Evolutionary conservation across 2,888 invertebrate genomes (phyloP), one percentile per base, ranked within the genome.

Genomic region (Coenonympha arcania): DNA sequence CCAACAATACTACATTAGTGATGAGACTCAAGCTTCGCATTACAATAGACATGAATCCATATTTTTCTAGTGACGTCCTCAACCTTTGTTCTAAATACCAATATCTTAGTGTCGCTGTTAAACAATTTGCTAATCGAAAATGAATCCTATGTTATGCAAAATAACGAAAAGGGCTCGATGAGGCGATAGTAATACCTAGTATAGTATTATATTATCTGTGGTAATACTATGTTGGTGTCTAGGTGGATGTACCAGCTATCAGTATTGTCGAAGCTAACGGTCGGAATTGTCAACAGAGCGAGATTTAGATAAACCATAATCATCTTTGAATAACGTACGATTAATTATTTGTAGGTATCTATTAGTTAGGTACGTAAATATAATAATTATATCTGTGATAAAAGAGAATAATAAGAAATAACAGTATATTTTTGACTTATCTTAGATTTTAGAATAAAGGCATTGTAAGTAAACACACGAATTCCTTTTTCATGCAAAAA

Each of bases 11-110:
- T 18, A 22, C 20, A 20, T 19, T 20, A 15, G 19, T 26, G 41
- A 45, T 40, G 31, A 45, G 33, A 45, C 43, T 22, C 15, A 9
- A 36, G 18, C 13, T 22, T 36, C 24, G 36, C 39, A 39, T n/a
- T n/a, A 52, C 48, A 52, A 52, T 52, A 43, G 47, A 36, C 41
- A 24, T 39, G 26, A 42, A 42, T 8, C 49, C 49, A 45, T 45
- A 31, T 52, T 33, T 50, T 43, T 41, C 26, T 20, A 26, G 46
- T 55, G 40, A 52, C 50, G 51, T 34, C n/a, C 8, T 33, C 20
- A 33, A 18, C 51, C 33, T 43, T 54, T 54, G 52, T 54, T 48
- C 44, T 13, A 37, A 26, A 26, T n/a, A 33, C 39, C 28, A 47
- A 15, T 26, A 16, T 44, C 8, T 20, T 24, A n/a, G 19, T 40